Base-by-base conservation (phyloP, 2,797 vertebrate species). In the Numenius phaeopus region DNA sequence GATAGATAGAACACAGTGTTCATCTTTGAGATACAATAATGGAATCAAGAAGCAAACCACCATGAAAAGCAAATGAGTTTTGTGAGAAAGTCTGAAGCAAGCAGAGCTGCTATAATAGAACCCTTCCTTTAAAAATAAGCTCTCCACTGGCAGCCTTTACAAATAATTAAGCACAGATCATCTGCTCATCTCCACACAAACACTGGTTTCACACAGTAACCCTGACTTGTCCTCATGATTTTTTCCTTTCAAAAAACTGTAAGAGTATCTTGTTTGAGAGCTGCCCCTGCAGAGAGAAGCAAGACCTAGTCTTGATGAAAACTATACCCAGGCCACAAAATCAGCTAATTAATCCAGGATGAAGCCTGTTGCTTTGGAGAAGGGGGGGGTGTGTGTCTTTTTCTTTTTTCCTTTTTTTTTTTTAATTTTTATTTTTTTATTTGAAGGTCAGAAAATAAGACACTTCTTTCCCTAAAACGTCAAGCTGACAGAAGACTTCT, bases 81-180 rank as follows among this genome's bases (percentile, higher is more conserved):
- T 59, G n/a, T 73, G 79, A 89, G 46, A 69, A 87, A 72, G 62
- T 6, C 72, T 46, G 76, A 77, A 69, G 72, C 19, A 83, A 82
- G 52, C 49, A n/a, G 62, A 71, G 57, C 37, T 40, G 21, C 52
- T 79, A 5, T 42, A 93, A 81, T 65, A 49, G 88, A 88, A 93
- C 6, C n/a, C n/a, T 67, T 78, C 61, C 73, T 93, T 81, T 65
- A 72, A 61, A 88, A 96, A 89, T 19, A 83, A 91, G 29, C 50
- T 57, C n/a, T 73, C 34, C 13, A 1, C 78, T 77, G 61, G 47
- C 75, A 91, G 78, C 32, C 24, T 47, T 59, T 19, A 39, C 39
- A 87, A 90, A 76, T 72, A 94, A 94, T 82, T 44, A 89, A 80
- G 75, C 59, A 59, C 30, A 87, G 59, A 83, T 89, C 66, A 59